phyloP scores from a whole-genome alignment of 2,113 vertebrate genomes.

The Cochlearius cochlearius region DNA sequence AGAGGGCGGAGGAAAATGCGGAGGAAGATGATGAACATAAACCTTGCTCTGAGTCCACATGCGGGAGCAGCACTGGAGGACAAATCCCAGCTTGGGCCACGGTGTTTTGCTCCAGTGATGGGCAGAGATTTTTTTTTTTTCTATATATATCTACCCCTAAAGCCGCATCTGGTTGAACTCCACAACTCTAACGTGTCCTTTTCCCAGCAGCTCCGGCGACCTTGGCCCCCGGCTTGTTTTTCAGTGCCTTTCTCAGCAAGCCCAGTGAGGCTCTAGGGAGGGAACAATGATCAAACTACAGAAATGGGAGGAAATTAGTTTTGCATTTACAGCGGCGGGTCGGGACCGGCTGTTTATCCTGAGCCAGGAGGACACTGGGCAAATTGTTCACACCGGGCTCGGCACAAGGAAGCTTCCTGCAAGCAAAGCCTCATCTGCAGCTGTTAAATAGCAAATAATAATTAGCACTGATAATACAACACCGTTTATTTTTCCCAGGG shows the following conservation, averaged over 20 bases:
- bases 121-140: no score
- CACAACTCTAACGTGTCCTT: rapidly evolving
- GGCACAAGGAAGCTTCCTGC: neutral
- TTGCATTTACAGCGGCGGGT: neutral
- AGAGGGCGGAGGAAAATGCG: rapidly evolving
- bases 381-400: rapidly evolving
- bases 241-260: neutral
- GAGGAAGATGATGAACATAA: neutral
- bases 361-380: neutral
- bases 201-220: neutral
- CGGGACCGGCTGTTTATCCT: neutral
- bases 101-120: neutral
- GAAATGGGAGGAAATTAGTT: neutral
- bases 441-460: neutral
- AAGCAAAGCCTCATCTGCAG: neutral
- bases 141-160: neutral
- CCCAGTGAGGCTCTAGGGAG: neutral
- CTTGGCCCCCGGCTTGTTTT: neutral
- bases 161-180: neutral
- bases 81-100: neutral
- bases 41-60: neutral
- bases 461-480: neutral
- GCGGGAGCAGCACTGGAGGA: neutral
- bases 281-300: neutral
- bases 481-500: neutral